Base-by-base conservation (phyloP, 2,888 invertebrate genomes). In the Drosophila quinaria region DNA sequence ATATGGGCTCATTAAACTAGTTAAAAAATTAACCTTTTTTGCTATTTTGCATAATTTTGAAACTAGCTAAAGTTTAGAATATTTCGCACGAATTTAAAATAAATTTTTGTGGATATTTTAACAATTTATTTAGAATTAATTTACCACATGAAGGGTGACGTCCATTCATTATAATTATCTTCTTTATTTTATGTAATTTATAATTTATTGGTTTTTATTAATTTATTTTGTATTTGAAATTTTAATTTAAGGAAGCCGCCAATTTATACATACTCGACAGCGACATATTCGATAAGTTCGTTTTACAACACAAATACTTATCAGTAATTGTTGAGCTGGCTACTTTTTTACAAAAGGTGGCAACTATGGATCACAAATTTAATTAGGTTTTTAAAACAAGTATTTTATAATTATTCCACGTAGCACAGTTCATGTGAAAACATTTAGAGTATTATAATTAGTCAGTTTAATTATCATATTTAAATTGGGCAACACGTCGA, bases 311-410 rank as follows among this genome's bases (percentile, higher is more conserved):
- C 49, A 60, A 22, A 5, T 19, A 19, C 1, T 11, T 8, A 19
- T 13, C 35, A 10, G 13, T 31, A n/a, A 22, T 74, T 2, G n/a
- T 3, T 11, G 25, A 44, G 19, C 17, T 74, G 74, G 78, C 73
- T 66, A 29, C 59, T 17, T 46, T 49, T 11, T 49, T 44, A 11
- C 46, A 42, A 11, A 31, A 33, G 39, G 37, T 66, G 74, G 55
- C 62, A 73, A 31, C 50, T 13, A 37, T 35, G 8, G 10, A 22
- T 31, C 10, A 11, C 31, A 46, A 13, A 50, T 33, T 78, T 66
- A 66, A 66, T 72, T 78, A 56, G 31, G 35, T 8, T 62, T 41
- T 42, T 55, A 17, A 50, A 59, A 61, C 19, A 50, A 39, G 22
- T 39, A 31, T 31, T 15, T 54, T 25, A 19, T 42, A 2, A n/a